phyloP scores from a whole-genome alignment of 92 coral and sea anemone genomes.

The Metridium senile region DNA sequence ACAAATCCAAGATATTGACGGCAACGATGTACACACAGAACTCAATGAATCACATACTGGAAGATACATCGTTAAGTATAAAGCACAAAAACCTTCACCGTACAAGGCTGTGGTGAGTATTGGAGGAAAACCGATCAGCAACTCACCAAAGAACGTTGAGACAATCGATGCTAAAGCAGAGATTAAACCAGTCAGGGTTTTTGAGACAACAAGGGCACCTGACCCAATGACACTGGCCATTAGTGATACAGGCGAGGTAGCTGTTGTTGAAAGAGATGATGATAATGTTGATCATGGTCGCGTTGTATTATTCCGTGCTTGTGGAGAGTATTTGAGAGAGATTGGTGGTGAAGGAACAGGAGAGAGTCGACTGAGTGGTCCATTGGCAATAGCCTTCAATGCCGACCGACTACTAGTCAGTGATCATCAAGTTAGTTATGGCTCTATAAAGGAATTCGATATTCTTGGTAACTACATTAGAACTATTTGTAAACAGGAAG shows the following conservation, averaged over 20 bases:
- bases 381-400: background rate
- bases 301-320: no score
- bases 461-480: background rate
- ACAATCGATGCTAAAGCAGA: background rate
- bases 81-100: background rate
- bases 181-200: background rate
- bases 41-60: constrained; percentile 4
- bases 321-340: no score
- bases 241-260: no score
- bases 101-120: constrained; percentile 11
- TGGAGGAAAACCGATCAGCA: constrained; percentile 3
- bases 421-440: background rate
- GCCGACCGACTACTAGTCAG: background rate
- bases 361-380: constrained; percentile 4
- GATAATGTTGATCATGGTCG: background rate
- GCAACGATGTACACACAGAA: constrained; percentile 5
- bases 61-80: constrained; percentile 3
- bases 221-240: background rate
- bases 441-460: background rate
- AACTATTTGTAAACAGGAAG: background rate
- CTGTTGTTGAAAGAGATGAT: background rate
- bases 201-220: background rate
- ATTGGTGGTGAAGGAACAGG: constrained; percentile 12
- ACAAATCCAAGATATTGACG: constrained; percentile 4
- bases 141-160: constrained; percentile 15